Evolutionary conservation across 2,888 invertebrate species (phyloP), one percentile per base, ranked within the genome.

Genomic region (Cyrtodaria siliqua): DNA sequence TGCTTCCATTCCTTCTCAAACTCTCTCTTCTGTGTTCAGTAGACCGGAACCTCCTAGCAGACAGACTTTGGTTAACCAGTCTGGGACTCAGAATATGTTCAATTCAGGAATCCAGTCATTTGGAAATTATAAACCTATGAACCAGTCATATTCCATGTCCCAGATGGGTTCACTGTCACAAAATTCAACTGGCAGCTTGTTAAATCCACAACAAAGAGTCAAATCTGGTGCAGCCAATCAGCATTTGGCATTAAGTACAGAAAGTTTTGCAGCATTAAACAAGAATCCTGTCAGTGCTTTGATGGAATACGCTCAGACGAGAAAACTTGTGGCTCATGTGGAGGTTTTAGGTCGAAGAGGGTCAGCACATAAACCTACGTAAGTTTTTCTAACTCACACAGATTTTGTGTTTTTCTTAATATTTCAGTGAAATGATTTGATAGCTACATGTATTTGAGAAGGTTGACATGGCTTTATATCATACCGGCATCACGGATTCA

Each of bases 211-310:
- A 29, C 57, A 24, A 40, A 60, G 6, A 55, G 50, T 18, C 16
- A 44, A 20, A 6, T 9, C 16, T 4, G 20, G 3, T 9, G 44
- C 44, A 44, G 44, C 44, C 44, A 44, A 20, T 44, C 20, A 18
- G 6, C 44, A 44, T 40, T 73, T 59, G 57, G 80, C 70, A 55
- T 79, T 90, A 26, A 88, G 75, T 9, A 60, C 86, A n/a, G 89
- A 90, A 71, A 89, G 87, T 75, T 93, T 93, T 86, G 91, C 91
- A 33, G 90, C 90, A 16, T 75, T 92, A 27, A 91, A 91, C 77
- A 93, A 93, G 81, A 93, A 93, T 77, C 92, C 93, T 29, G 89
- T 93, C 33, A 92, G 92, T 86, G 93, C 93, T 18, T 85, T 93
- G 47, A 92, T 92, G 89, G 93, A 93, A 79, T 93, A 92, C 83